These are phyloP conservation scores for Zosterops lateralis DNA, from an alignment of 2,113 vertebrate species.

Conservation along the genomic window DNA sequence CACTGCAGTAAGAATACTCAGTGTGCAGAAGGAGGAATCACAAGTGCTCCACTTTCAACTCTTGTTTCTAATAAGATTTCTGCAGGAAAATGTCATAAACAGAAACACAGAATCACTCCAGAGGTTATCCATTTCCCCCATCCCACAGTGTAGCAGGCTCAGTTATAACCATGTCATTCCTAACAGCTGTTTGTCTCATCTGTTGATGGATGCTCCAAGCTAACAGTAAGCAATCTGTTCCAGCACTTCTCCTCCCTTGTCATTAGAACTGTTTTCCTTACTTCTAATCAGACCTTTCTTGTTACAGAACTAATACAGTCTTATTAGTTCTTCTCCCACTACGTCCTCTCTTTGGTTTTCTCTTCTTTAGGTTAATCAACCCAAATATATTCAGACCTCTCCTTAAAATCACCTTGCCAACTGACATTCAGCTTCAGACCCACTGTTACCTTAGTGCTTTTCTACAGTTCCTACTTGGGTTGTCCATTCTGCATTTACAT, in stretches of 20 bases:
- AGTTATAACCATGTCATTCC: constrained; percentile 17
- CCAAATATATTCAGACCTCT: not conserved
- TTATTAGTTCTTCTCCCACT: not conserved
- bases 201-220: not conserved
- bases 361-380: not conserved
- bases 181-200: constrained; percentile 36
- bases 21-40: not conserved
- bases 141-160: not conserved
- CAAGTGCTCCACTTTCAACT: not conserved
- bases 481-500: not conserved
- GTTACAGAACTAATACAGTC: not conserved
- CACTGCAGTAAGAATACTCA: not conserved
- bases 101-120: constrained; percentile 13
- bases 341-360: not conserved
- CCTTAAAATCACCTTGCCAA: not conserved
- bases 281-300: not conserved
- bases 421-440: not conserved
- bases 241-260: not conserved
- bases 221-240: not conserved
- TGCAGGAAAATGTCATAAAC: constrained; percentile 20
- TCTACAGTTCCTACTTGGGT: not conserved
- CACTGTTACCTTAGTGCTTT: not conserved
- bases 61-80: not conserved
- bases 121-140: not conserved
- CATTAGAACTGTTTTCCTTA: not conserved